Evolutionary conservation across 2,113 vertebrate species (phyloP), one percentile per base, ranked within the genome.

Genomic region (Tetrao urogallus): DNA sequence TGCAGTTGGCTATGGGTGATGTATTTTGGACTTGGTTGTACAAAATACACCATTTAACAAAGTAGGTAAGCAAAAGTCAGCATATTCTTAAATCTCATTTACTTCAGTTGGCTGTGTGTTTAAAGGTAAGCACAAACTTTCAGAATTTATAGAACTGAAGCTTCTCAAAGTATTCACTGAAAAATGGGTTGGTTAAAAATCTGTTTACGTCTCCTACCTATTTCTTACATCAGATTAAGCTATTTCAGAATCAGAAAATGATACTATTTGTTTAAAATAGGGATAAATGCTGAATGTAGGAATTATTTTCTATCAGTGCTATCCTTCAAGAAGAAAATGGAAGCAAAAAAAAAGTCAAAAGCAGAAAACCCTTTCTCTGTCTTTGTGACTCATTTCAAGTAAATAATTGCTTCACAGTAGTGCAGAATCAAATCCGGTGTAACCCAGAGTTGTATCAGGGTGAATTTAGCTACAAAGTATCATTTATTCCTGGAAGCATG

Each of bases 341-440:
- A 40, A 61, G 64, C 13, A 57, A 69, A 70, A 3, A 32, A 36
- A 50, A 70, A 61, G 54, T 54, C n/a, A 78, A 86, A 93, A 54
- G 25, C 76, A 90, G 77, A 86, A 89, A 82, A 56, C 27, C 27
- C 38, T 75, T 86, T 81, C 34, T 64, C 28, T 60, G 45, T 81
- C 34, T 64, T 25, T 60, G 45, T 86, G 82, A 45, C 75, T 91
- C 56, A 66, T 91, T 88, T 93, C 69, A 74, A 60, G 42, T 94
- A 80, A 86, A 90, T 82, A 85, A 91, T 87, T 79, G 78, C 94
- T 94, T 94, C 82, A 61, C 8, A 34, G 64, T 73, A 66, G 75
- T 60, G 85, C 67, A 66, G n/a, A 92, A 94, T 94, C 80, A 92
- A 88, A 92, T 81, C 63, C 85, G 20, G 11, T 74, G 40, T 90